phyloP scores from a whole-genome alignment of 2,113 vertebrate species.

The Xiphophorus hellerii region DNA sequence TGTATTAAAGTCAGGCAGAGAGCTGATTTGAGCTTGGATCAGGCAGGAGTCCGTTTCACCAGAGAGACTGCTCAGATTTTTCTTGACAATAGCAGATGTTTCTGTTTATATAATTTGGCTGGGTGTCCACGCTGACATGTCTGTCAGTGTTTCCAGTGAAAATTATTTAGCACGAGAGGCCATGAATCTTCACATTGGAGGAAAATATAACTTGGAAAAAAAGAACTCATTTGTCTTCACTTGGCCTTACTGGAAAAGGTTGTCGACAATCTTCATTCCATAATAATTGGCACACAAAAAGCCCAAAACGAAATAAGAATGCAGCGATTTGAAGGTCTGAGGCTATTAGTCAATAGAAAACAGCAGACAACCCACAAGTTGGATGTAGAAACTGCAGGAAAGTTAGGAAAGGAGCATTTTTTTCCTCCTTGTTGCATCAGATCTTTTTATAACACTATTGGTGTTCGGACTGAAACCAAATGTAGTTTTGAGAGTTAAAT shows the following conservation, averaged over 20 bases:
- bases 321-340: background rate
- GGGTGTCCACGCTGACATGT: background rate
- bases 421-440: too few species aligned
- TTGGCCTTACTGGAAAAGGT: background rate
- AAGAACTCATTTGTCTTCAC: constrained; percentile 20
- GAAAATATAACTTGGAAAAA: constrained; percentile 29
- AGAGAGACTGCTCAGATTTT: constrained; percentile 12
- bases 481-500: background rate
- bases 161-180: constrained; percentile 26
- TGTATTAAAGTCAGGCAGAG: constrained; percentile 20
- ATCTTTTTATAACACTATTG: background rate
- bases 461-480: background rate
- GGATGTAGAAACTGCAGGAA: background rate
- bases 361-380: background rate
- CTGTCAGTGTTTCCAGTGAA: constrained; percentile 33
- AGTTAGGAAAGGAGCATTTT: background rate
- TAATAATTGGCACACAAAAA: background rate
- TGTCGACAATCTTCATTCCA: background rate
- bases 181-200: constrained; percentile 33
- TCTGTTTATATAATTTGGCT: constrained; percentile 36
- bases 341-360: background rate
- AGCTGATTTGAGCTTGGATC: constrained; percentile 25
- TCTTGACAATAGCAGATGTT: constrained; percentile 45
- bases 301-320: constrained; percentile 2
- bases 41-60: constrained; percentile 45